Base-by-base conservation (phyloP, 1,140 invertebrate species). In the Drosophila parabipectinata region DNA sequence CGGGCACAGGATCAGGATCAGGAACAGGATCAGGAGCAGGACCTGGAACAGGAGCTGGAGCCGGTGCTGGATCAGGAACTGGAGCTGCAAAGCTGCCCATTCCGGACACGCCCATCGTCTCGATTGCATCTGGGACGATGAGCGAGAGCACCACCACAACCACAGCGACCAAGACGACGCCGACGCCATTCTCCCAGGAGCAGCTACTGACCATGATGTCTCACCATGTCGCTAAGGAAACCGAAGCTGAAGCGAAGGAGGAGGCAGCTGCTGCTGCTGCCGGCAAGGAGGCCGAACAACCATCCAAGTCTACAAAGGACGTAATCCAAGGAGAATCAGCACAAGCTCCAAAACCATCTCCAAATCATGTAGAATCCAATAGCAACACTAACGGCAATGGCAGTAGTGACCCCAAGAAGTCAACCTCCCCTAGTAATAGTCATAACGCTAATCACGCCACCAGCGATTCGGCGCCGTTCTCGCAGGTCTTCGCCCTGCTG, bases 81-180 rank as follows among this genome's bases (percentile, higher is more conserved):
- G 60, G 41, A 2, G n/a, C n/a, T 14, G 32, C 2, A 56, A 62
- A 83, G 44, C 74, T 83, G 24, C 79, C 87, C 51, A 90, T 90
- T 59, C 88, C 87, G 24, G 87, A 90, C 63, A 91, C 90, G 34
- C 89, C 90, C 30, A 91, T 91, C 71, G 90, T 91, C 15, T 91
- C 90, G 8, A 91, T 91, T 74, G 90, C 90, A 45, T 72, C 82
- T 62, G 83, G 87, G 12, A 84, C 82, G 47, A 78, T 91, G 67
- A 91, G 87, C 54, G 83, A 90, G 53, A 88, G 87, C 45, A 91
- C 90, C 7, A 90, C 85, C 18, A 91, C 90, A 37, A 91, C 90
- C 10, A 91, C 90, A 50, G 83, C 77, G 32, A 91, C 90, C 30
- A 91, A 87, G 48, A 91, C 90, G 6, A 91, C 90, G 57, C 90